Evolutionary conservation across 92 coral and sea anemone species (phyloP).

Genomic region (Hydrozoanthus gracilis): DNA sequence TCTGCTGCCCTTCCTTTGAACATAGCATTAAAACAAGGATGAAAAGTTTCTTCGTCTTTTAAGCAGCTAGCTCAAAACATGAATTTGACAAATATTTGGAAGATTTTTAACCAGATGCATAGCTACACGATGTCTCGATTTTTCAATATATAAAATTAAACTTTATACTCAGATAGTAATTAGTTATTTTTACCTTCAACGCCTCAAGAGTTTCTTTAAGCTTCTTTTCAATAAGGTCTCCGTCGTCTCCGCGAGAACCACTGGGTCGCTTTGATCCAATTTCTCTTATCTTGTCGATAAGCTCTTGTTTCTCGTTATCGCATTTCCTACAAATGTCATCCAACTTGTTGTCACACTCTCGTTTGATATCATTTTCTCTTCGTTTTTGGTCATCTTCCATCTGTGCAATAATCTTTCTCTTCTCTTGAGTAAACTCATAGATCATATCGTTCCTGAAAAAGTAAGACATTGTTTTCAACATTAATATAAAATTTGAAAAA

Average conservation of each 20-base stretch:
- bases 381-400: constrained; percentile 55
- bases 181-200: constrained; percentile 16
- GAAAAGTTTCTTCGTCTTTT: no score
- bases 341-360: constrained; percentile 43
- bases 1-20: no score
- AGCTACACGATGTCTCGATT: no score
- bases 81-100: no score
- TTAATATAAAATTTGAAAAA: no score
- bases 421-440: constrained; percentile 53
- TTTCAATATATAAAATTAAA: background rate
- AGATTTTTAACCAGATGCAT: no score
- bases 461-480: background rate
- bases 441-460: constrained; percentile 41
- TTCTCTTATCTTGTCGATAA: constrained; percentile 32
- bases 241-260: constrained; percentile 27
- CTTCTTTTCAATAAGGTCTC: constrained; percentile 14
- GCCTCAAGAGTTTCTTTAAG: constrained; percentile 28
- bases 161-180: background rate
- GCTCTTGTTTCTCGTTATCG: constrained; percentile 39
- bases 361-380: constrained; percentile 44
- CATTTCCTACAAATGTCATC: constrained; percentile 36
- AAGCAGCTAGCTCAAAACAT: no score
- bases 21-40: no score
- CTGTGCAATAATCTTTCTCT: constrained; percentile 34
- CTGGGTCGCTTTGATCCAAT: constrained; percentile 15